Evolutionary conservation across 2,888 invertebrate species (phyloP), one percentile per base, ranked within the genome.

Genomic region (Drosophila yooni): DNA sequence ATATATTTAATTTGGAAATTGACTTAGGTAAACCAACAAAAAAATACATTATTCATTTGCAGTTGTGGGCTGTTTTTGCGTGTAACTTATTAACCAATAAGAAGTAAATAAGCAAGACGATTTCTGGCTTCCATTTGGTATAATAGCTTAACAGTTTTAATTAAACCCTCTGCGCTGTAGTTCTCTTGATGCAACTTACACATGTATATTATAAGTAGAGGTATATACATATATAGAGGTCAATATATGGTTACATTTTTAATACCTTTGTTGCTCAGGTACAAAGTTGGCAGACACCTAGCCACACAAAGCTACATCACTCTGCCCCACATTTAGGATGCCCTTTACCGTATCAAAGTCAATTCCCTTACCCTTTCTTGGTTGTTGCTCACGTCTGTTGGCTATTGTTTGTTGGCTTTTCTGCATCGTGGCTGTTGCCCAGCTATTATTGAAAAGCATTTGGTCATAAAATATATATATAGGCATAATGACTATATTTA

Each of bases 401-500:
- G 58, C 54, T 51, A 70, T 76, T 87, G 81, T 81, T 43, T 85
- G 76, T 73, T 85, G 85, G 65, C 81, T 73, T 79, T 81, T 82
- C 64, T 80, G 65, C 52, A 54, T 33, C 48, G 63, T 61, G 57
- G 29, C 57, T 63, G 56, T 56, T 43, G 53, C 57, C 38, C 62
- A 56, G 59, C 57, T 59, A 78, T 74, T 89, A 82, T 85, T 82
- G 88, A 87, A 88, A 80, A 80, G 77, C 74, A 82, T 80, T 89
- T 85, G 85, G 89, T 82, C 89, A 89, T 85, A 84, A 85, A 85
- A 85, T 80, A 89, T 87, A 81, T 11, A 25, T 13, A 46, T 15
- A 46, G 7, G 3, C 21, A 46, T 46, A 25, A 46, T 15, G 56
- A 40, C 29, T 38, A 43, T 43, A 52, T 72, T 57, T 57, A 57